Evolutionary conservation across 2,888 invertebrate genomes (phyloP), one percentile per base, ranked within the genome.

Genomic region (Dryadula phaetusa): DNA sequence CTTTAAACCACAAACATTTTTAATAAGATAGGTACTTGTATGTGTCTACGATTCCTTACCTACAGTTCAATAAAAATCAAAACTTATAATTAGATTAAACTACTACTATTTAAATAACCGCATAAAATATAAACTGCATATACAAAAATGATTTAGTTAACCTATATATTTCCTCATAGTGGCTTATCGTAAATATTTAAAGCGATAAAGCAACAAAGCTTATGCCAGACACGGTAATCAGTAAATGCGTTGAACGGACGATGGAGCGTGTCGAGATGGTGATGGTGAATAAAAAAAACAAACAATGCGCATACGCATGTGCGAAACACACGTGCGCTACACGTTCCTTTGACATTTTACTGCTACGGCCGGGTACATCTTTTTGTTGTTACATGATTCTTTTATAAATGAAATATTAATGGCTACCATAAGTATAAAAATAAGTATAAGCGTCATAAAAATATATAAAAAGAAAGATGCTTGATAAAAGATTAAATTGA

Each of bases 251-350:
- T 61, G 46, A 40, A 28, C 61, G 58, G 64, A 47, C 62, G 49
- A 65, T 68, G 56, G 49, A 64, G 52, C 64, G 67, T 53, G 68
- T 70, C 68, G 68, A 66, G 53, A 68, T 58, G 70, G 47, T 60
- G 53, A 52, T 58, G 62, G 53, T 46, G 61, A 67, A 52, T 66
- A 73, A 70, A 73, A 70, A 73, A 71, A 70, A 70, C 68, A 71
- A 70, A 70, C 68, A 69, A 69, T 66, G 63, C 58, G 63, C 52
- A 67, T 74, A 44, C 71, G 58, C 81, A 80, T 81, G 79, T 79
- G 82, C 77, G 69, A 75, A 76, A 69, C 72, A 76, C 84, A 84
- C 77, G 82, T 84, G 82, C 77, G 67, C 16, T 49, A 72, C 81
- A 80, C 79, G 78, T 82, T 80, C 65, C 40, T 44, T 47, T 64